Evolutionary conservation across 1,140 invertebrate species (phyloP), one percentile per base, ranked within the genome.

Genomic region (Zaprionus gabonicus): DNA sequence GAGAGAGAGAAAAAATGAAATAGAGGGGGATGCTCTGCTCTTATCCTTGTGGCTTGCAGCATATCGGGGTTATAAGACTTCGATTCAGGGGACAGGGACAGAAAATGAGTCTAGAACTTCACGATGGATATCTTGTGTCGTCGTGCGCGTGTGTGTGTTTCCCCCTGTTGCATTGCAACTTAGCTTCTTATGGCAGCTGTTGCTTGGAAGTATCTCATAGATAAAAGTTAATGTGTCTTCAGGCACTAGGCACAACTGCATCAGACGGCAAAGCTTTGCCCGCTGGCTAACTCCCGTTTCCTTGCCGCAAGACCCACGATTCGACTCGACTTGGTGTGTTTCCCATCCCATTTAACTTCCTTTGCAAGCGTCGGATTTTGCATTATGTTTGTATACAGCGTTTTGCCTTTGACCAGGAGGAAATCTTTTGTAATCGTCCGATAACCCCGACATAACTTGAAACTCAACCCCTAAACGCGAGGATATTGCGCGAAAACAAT

Each of bases 381-480:
- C 57, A 69, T 57, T 69, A 69, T 69, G 46, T 51, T 28, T 31
- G 20, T 49, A 20, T 64, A 51, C 34, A 10, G 60, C 27, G 31
- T 62, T 44, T 64, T 64, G 62, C 46, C 27, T 77, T 71, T 87
- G 83, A 87, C 83, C 83, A 88, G 68, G 71, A 85, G 84, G 81
- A 87, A 87, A 88, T 87, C 84, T 79, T 87, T 87, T 87, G 84
- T 87, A 87, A 87, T 87, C 84, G 84, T 84, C 49, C 84, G 85
- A 87, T 87, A 87, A 87, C 84, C 84, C 84, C 83, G 27, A 57
- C 27, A 81, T 62, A 87, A 87, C 84, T 84, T 81, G 84, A 87
- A 87, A 87, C 81, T 84, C 84, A 87, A 87, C 84, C 84, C 84
- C 55, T 87, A 84, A 87, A 25, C 13, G 23, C 1, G 23, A 57